phyloP scores from a whole-genome alignment of 2,888 invertebrate genomes.

The Hesperia comma region DNA sequence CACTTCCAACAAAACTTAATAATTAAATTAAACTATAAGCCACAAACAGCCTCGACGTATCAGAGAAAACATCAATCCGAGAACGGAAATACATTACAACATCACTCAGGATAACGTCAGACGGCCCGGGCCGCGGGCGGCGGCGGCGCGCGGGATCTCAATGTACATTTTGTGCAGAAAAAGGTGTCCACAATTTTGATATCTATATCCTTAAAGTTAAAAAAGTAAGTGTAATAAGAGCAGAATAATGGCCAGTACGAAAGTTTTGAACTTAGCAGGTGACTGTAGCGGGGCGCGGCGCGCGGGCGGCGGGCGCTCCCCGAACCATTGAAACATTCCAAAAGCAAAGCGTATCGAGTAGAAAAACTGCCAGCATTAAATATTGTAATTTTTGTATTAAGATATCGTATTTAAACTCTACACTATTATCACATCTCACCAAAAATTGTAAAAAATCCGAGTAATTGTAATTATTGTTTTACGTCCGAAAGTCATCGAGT shows the following conservation, averaged over 20 bases:
- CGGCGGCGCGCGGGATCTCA: no score
- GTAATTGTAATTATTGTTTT: slow-evolving; percentile 19
- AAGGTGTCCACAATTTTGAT: no score
- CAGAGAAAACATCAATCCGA: slow-evolving; percentile 40
- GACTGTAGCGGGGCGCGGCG: not conserved
- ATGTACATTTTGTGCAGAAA: no score
- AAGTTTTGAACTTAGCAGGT: no score
- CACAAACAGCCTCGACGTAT: slow-evolving; percentile 45
- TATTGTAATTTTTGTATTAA: slow-evolving; percentile 46
- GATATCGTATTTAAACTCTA: slow-evolving; percentile 56
- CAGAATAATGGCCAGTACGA: not conserved
- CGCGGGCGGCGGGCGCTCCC: slow-evolving; percentile 1
- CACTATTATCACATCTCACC: slow-evolving; percentile 72
- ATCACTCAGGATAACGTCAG: slow-evolving; percentile 39
- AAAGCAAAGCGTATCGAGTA: slow-evolving; percentile 59
- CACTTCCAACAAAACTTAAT: slow-evolving; percentile 38
- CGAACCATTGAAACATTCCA: slow-evolving; percentile 34
- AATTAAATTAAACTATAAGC: slow-evolving; percentile 37
- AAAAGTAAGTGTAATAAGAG: not conserved
- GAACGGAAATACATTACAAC: slow-evolving; percentile 41
- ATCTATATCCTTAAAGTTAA: no score
- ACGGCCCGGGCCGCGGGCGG: no score
- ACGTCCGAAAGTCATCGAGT: slow-evolving; percentile 6
- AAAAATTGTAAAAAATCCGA: slow-evolving; percentile 48
- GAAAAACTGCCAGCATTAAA: slow-evolving; percentile 54